Base-by-base conservation (phyloP, 2,888 invertebrate species). In the Thalpophila matura region DNA sequence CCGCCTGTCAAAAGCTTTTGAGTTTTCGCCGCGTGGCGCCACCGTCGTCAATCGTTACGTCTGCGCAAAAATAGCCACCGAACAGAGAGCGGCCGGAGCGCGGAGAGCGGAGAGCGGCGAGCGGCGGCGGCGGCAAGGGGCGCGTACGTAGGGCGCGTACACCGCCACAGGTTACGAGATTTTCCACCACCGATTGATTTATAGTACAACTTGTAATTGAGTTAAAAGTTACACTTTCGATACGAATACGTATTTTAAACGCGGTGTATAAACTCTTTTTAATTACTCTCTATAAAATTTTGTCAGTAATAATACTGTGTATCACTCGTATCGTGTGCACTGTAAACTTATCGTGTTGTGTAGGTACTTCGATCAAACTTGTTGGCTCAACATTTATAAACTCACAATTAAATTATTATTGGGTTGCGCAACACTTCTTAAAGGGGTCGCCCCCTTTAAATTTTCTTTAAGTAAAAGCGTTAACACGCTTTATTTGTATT, bases 171-270 rank as follows among this genome's bases (percentile, higher is more conserved):
- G 81, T 83, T 82, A 81, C 81, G 81, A 83, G 82, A 87, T 87
- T 89, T 89, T 85, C 86, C 84, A 80, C 79, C 83, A 74, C 81
- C 85, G 88, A 88, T 89, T 91, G 91, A 93, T 92, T 93, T 92
- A 93, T 91, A 86, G 89, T 87, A 83, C 84, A 93, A 92, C 90
- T 93, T 93, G 82, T 92, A 92, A 93, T 91, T 89, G 86, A 89
- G 86, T 90, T 90, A 89, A 89, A 89, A 91, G 88, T 90, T 91
- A 88, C 85, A 87, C 81, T 86, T 82, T 85, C 80, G 79, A 85
- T 84, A 83, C 85, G 81, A 81, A 85, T 83, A 71, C 73, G 42
- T 33, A 42, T 42, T 37, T 49, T 53, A 35, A 69, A 47, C 7
- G 33, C 18, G 27, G 26, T 16, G 37, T 40, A 54, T 37, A 47